Evolutionary conservation across 2,888 invertebrate genomes (phyloP), one percentile per base, ranked within the genome.

Genomic region (Mimas tiliae): DNA sequence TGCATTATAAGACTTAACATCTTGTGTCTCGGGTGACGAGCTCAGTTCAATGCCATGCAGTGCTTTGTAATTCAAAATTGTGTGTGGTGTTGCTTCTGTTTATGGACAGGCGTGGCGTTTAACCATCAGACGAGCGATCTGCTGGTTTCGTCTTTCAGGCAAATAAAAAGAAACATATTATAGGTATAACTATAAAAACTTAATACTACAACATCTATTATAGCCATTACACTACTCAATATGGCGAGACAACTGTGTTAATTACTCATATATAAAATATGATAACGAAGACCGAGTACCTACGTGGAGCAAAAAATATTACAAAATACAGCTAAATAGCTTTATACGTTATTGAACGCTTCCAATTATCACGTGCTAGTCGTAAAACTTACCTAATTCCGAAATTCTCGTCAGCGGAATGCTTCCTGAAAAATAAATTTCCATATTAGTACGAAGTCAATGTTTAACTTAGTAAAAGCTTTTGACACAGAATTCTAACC

Each of bases 361-460:
- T 27, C 27, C 4, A 27, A 27, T 27, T 27, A 27, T 27, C 27
- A 27, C 27, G 27, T 27, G 27, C 7, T 38, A 38, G 38, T 38
- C 9, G 1, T 38, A 38, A 38, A 53, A 80, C 87, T 87, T 74
- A 94, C 94, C 94, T 89, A 94, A 91, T 87, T 94, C 94, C 90
- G 93, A 94, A 93, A 93, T 94, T 91, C 94, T 91, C 89, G 94
- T 94, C 88, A 94, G 85, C 67, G 94, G 94, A 87, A 94, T 94
- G 88, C 94, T 94, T 89, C 94, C 94, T 94, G 88, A 64, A 89
- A 91, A 68, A 14, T 45, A 21, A 16, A 65, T 21, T 65, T 50
- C 45, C 45, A 14, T 11, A 52, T 66, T 63, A 66, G 38, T 38
- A 55, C 34, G 8, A 9, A 16, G n/a, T n/a, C n/a, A n/a, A n/a